A percentile compares a stretch with the other conserved stretches of the same genome.
Evolutionary conservation across 2,888 invertebrate genomes (phyloP).

Genomic region (Microctonus hyperodae): DNA sequence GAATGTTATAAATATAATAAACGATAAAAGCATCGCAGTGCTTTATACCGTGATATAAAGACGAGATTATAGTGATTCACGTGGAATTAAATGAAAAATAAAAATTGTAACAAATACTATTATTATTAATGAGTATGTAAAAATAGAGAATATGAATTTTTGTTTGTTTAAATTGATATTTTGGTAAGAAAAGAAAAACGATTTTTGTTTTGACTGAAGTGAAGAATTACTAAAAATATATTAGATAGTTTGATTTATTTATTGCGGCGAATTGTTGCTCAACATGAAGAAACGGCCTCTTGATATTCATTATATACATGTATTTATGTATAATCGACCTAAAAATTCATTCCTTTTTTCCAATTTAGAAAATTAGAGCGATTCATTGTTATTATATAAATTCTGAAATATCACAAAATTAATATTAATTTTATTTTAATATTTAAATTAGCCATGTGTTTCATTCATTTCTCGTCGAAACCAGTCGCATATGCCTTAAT

Average conservation of each 20-base stretch:
- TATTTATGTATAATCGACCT: too few relatives aligned
- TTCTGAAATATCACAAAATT: neutral
- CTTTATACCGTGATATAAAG: constrained; percentile 7
- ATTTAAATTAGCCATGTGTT: neutral
- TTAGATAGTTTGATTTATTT: neutral
- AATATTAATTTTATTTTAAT: neutral
- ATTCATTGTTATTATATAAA: neutral
- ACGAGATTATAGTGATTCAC: constrained; percentile 1
- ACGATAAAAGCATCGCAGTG: constrained; percentile 6
- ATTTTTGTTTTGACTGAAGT: neutral
- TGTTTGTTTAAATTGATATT: neutral
- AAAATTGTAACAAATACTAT: neutral
- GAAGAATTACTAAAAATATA: neutral
- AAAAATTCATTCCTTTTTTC: neutral
- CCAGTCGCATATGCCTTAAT: constrained; percentile 36
- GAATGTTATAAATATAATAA: neutral
- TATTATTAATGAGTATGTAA: neutral
- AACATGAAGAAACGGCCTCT: constrained; percentile 5
- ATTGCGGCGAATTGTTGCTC: constrained; percentile 10
- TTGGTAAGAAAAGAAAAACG: neutral
- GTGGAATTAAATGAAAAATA: neutral
- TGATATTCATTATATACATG: neutral
- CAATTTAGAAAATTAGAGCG: neutral
- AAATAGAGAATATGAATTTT: neutral
- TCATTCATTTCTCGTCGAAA: constrained; percentile 23